Conservation (phyloP, 2,888 invertebrate genomes). For the Octonoba sinensis region DNA sequence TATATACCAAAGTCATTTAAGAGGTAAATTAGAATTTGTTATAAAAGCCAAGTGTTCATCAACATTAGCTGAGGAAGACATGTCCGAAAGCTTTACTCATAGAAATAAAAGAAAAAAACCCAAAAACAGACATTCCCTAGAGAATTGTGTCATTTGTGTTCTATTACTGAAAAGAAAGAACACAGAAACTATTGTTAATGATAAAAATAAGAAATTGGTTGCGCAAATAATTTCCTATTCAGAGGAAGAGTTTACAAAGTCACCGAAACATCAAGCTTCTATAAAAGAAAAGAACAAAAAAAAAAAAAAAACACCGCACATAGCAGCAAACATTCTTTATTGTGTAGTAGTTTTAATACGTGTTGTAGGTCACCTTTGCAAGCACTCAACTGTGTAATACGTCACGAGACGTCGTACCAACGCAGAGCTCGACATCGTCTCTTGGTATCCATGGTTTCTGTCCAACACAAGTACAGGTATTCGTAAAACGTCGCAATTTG, state of each 20-base stretch:
- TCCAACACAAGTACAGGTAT: constrained; percentile 22
- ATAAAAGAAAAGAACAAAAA: constrained; percentile 21
- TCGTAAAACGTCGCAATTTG: constrained; percentile 18
- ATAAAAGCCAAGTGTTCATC: too few relatives aligned
- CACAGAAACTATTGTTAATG: constrained; percentile 38
- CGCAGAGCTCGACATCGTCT: constrained; percentile 44
- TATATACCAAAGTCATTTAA: too few relatives aligned
- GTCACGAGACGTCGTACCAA: constrained; percentile 37
- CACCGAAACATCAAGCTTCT: constrained; percentile 62
- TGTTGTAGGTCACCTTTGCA: constrained; percentile 61
- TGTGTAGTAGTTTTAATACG: constrained; percentile 41
- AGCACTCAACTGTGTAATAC: constrained; percentile 60
- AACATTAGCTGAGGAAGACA: too few relatives aligned
- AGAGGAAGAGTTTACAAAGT: constrained; percentile 56
- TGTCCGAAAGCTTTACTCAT: too few relatives aligned
- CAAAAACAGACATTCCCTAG: too few relatives aligned
- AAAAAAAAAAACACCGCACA: constrained; percentile 20
- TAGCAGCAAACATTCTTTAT: constrained; percentile 57
- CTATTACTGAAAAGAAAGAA: too few relatives aligned
- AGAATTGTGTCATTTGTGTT: too few relatives aligned
- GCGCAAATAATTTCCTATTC: constrained; percentile 55
- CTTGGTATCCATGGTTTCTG: constrained; percentile 55
- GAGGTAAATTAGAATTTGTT: too few relatives aligned
- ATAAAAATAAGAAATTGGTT: constrained; percentile 29
- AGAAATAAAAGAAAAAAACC: too few relatives aligned